Evolutionary conservation across 2,888 invertebrate species (phyloP), one percentile per base, ranked within the genome.

Genomic region (Brachynemurus nebulosus): DNA sequence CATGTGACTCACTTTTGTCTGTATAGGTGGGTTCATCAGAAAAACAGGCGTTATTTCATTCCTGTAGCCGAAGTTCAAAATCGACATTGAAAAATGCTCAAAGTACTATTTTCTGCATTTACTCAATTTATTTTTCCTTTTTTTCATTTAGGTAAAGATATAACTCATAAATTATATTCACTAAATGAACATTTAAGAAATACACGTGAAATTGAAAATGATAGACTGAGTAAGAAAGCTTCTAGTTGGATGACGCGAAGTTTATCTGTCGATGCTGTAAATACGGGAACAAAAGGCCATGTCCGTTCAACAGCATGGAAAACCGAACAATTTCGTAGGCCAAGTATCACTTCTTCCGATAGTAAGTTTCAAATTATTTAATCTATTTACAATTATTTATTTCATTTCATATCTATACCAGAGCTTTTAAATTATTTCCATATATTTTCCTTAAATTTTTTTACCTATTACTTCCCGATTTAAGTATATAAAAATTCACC

Each of bases 111-210:
- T 23, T 23, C 9, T 23, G 8, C 4, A 12, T 17, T n/a, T 27
- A 20, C 19, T 35, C 18, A 23, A 46, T 44, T 42, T 23, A 9
- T 11, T 20, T 11, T 46, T 7, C 21, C 35, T 37, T 44, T 50
- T 45, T 47, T 59, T 69, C 37, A 49, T 50, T 17, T 45, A 71
- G 82, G 82, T 47, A 85, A 86, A 63, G 86, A 86, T 61, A 84
- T 88, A 59, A 86, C 86, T 25, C 80, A 82, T 59, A 86, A 88
- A 65, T 66, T 88, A 55, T 86, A 86, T 64, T 83, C 84, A 17
- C 70, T 85, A 53, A 84, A 84, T 59, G 85, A 86, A 58, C 81
- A 82, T 40, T 64, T 84, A 49, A 67, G 70, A 33, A 34, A 18
- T 42, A 14, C 33, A 18, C 18, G 19, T 12, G 71, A 72, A 45